Evolutionary conservation across 2,888 invertebrate genomes (phyloP).

Genomic region (Andrena haemorrhoa): DNA sequence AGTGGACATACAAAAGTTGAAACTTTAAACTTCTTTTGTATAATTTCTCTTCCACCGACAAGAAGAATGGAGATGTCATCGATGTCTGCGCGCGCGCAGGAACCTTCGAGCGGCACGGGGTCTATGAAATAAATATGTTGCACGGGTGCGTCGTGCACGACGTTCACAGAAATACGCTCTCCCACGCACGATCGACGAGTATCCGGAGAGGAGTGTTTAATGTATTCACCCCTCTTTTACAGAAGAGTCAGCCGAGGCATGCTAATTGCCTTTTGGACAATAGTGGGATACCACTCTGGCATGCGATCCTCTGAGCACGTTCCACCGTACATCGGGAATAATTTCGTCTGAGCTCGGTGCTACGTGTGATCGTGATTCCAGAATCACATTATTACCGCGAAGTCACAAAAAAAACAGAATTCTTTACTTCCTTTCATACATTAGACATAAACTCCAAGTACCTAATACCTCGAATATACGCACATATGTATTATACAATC

Average conservation of each 20-base stretch:
- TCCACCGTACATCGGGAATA: slow-evolving; percentile 64
- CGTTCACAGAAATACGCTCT: slow-evolving; percentile 62
- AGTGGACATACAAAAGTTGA: too few species aligned
- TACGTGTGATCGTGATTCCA: slow-evolving; percentile 3
- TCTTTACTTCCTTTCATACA: neutral
- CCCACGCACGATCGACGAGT: slow-evolving; percentile 71
- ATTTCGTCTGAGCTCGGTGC: slow-evolving; percentile 60
- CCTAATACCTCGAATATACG: neutral
- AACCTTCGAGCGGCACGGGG: slow-evolving; percentile 3
- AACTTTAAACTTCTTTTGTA: too few species aligned
- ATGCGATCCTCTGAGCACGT: slow-evolving; percentile 65
- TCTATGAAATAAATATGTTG: slow-evolving; percentile 56
- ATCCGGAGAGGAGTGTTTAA: slow-evolving; percentile 74
- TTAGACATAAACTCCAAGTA: neutral
- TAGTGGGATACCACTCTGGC: slow-evolving; percentile 72
- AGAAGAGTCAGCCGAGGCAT: slow-evolving; percentile 73
- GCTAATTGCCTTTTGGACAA: slow-evolving; percentile 77
- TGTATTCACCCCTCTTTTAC: slow-evolving; percentile 74
- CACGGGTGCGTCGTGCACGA: slow-evolving; percentile 32
- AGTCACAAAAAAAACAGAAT: neutral
- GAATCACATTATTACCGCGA: neutral
- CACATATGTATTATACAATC: too few species aligned
- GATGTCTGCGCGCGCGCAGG: neutral
- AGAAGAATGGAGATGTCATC: neutral
- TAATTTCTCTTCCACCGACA: neutral